Evolutionary conservation across 2,113 vertebrate genomes (phyloP).

Genomic region (Phalacrocorax pelagicus): DNA sequence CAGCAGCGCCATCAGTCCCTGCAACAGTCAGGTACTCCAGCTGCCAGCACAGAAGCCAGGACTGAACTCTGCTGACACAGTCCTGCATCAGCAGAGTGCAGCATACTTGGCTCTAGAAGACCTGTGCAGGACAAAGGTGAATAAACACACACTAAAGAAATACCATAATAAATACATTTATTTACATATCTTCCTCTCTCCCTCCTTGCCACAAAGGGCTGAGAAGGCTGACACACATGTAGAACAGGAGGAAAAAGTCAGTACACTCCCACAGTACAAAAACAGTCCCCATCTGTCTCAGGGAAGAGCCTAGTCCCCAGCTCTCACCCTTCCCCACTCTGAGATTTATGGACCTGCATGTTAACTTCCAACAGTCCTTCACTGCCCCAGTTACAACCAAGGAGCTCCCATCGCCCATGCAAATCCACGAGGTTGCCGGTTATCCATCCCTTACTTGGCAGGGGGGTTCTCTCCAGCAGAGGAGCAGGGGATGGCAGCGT

Average conservation of each 20-base stretch:
- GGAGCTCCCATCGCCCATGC: not conserved
- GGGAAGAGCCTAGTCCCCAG: not conserved
- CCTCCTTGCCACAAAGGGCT: not conserved
- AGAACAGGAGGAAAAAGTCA: not conserved
- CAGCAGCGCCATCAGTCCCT: not conserved
- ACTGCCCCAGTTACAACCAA: not conserved
- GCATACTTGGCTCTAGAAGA: not conserved
- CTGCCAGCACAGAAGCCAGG: not conserved
- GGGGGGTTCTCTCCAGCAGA: not conserved
- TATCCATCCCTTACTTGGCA: slow-evolving; percentile 25
- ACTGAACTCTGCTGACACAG: not conserved
- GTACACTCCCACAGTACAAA: not conserved
- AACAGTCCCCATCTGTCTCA: not conserved
- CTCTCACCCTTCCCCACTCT: not conserved
- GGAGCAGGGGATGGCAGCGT: not conserved
- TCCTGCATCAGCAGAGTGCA: not conserved
- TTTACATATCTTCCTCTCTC: not conserved
- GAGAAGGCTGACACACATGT: not conserved
- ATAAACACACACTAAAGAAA: not conserved
- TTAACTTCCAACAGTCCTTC: not conserved
- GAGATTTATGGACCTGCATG: rapidly evolving
- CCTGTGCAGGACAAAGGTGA: not conserved
- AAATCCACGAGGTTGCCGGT: not conserved
- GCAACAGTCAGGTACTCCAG: not conserved
- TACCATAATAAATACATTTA: not conserved